phyloP scores from a whole-genome alignment of 2,888 invertebrate species.

The Archips crataeganus region DNA sequence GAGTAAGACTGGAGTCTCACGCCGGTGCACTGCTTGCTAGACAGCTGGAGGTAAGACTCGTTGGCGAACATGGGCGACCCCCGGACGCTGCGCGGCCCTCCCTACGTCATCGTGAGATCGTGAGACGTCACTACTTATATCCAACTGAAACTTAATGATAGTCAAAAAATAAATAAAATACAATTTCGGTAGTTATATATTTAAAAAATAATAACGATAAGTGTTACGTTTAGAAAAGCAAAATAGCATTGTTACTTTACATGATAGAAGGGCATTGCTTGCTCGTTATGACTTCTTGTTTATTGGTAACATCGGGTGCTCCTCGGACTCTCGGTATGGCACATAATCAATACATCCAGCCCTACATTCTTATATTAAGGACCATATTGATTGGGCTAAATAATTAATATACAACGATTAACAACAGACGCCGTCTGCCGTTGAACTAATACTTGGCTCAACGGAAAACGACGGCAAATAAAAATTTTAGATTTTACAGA shows the following conservation, averaged over 20 bases:
- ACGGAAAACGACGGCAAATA: constrained; percentile 45
- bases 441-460: constrained; percentile 4
- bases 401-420: constrained; percentile 54
- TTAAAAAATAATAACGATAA: constrained; percentile 72
- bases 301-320: constrained; percentile 78
- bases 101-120: constrained; percentile 53
- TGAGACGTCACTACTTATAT: constrained; percentile 71
- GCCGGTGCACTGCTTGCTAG: not conserved
- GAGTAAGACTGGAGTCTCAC: not conserved
- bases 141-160: constrained; percentile 70
- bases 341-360: constrained; percentile 71
- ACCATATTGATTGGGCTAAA: constrained; percentile 67
- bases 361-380: constrained; percentile 81
- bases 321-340: constrained; percentile 83
- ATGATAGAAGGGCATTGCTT: constrained; percentile 70
- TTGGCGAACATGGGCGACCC: constrained; percentile 32
- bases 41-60: constrained; percentile 47
- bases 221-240: constrained; percentile 75
- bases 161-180: constrained; percentile 62
- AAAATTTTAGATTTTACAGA: constrained; percentile 61
- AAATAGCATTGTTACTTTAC: constrained; percentile 77
- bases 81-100: constrained; percentile 51
- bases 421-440: constrained; percentile 34
- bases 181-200: constrained; percentile 68
- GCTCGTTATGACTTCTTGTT: constrained; percentile 57